Evolutionary conservation across 2,797 vertebrate species (phyloP).

Genomic region (Sebastes oblongus): DNA sequence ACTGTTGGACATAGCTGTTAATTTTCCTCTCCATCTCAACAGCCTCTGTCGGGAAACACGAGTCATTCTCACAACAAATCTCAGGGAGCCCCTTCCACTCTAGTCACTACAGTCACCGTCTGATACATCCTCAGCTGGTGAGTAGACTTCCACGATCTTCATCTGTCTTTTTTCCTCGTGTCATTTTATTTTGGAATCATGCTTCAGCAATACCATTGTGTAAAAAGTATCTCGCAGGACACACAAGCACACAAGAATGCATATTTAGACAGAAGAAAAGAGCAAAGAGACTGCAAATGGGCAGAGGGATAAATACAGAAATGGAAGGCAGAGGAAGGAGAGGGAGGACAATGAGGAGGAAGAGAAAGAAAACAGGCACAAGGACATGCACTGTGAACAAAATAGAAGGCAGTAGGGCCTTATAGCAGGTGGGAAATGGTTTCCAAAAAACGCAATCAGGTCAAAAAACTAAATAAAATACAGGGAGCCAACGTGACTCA

Average conservation of each 20-base stretch:
- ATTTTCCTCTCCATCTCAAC: constrained; percentile 41
- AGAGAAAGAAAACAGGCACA: background rate
- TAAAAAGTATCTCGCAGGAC: background rate
- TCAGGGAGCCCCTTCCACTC: constrained; percentile 27
- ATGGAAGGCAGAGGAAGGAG: background rate
- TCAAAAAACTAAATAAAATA: background rate
- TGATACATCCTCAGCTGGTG: constrained; percentile 25
- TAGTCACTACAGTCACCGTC: constrained; percentile 24
- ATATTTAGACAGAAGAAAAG: background rate
- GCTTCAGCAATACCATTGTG: background rate
- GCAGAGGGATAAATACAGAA: background rate
- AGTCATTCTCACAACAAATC: constrained; percentile 43
- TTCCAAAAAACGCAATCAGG: background rate
- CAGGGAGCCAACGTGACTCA: background rate
- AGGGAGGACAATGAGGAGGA: background rate
- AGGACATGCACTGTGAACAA: background rate
- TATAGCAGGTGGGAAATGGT: background rate
- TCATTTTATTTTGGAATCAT: constrained; percentile 1
- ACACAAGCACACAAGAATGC: background rate
- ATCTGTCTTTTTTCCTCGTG: background rate
- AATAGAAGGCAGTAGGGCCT: background rate
- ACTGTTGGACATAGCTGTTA: constrained; percentile 46
- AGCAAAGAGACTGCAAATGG: background rate
- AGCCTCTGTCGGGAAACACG: constrained; percentile 37
- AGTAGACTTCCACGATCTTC: background rate